Conservation (phyloP, 2,113 vertebrate genomes). For the Neolamprologus sp. region DNA sequence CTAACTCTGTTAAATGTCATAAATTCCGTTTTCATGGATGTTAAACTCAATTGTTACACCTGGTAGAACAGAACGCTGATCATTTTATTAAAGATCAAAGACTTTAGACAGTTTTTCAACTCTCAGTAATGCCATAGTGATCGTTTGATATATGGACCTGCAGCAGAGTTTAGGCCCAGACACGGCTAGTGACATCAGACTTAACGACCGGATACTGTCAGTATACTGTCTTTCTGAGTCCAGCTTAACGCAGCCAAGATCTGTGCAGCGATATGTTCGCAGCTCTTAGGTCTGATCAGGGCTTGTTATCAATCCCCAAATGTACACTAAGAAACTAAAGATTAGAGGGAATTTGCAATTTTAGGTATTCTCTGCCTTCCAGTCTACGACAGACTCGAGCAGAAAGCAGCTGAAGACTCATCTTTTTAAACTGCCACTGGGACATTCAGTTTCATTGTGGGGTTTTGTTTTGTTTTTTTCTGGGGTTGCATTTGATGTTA, state of each 20-base stretch:
- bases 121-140: no score
- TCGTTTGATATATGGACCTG: no score
- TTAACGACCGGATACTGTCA: background rate
- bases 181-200: no score
- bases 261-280: background rate
- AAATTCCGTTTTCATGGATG: no score
- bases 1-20: no score
- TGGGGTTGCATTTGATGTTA: background rate
- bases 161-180: no score
- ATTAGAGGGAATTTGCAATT: background rate
- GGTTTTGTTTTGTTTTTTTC: fast-evolving
- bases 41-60: no score
- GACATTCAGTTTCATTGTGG: background rate
- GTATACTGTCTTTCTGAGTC: background rate
- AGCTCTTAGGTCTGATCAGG: background rate
- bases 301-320: background rate
- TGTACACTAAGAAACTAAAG: background rate
- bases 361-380: background rate
- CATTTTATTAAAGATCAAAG: no score
- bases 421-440: background rate
- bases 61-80: no score
- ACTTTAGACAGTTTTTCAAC: no score
- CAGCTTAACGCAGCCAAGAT: background rate
- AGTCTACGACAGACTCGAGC: background rate
- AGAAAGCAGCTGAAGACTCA: background rate